Evolutionary conservation across 2,797 vertebrate genomes (phyloP).

Genomic region (Poecilia gillii): DNA sequence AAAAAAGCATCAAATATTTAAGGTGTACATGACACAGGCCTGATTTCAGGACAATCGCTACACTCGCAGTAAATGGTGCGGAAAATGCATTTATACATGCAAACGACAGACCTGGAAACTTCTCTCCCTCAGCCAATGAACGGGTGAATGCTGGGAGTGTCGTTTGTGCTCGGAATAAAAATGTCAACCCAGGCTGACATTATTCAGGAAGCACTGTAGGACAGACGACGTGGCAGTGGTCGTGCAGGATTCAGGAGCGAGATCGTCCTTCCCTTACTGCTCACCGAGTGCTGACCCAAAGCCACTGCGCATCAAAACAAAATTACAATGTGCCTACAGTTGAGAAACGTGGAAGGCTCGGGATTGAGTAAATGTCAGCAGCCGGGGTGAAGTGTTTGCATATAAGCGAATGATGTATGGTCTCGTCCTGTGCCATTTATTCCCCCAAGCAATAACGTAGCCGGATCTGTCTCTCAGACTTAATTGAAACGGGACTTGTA

Average conservation of each 20-base stretch:
- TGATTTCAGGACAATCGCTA: slow-evolving; percentile 66
- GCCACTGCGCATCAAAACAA: slow-evolving; percentile 78
- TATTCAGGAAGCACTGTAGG: slow-evolving; percentile 68
- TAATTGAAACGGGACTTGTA: slow-evolving; percentile 86
- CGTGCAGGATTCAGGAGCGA: slow-evolving; percentile 57
- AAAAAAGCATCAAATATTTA: slow-evolving; percentile 72
- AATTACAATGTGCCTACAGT: slow-evolving; percentile 79
- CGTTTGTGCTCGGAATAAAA: slow-evolving; percentile 71
- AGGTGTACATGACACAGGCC: slow-evolving; percentile 68
- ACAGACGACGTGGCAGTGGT: slow-evolving; percentile 76
- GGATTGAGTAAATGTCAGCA: slow-evolving; percentile 83
- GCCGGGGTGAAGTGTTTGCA: slow-evolving; percentile 81
- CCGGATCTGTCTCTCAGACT: slow-evolving; percentile 80
- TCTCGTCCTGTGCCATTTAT: slow-evolving; percentile 78
- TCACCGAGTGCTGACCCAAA: slow-evolving; percentile 72
- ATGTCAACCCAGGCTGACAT: slow-evolving; percentile 61
- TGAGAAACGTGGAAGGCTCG: slow-evolving; percentile 70
- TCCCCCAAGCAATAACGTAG: slow-evolving; percentile 81
- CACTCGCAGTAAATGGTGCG: slow-evolving; percentile 69
- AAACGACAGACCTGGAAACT: slow-evolving; percentile 66
- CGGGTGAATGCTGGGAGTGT: slow-evolving; percentile 59
- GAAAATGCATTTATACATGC: slow-evolving; percentile 78
- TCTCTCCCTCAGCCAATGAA: slow-evolving; percentile 71
- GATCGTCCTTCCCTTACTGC: slow-evolving; percentile 65
- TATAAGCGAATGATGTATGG: slow-evolving; percentile 84